A percentile compares a stretch with the other conserved stretches of the same genome.
Conservation (phyloP, 1,140 invertebrate species). For the Protaetia brevitarsis region DNA sequence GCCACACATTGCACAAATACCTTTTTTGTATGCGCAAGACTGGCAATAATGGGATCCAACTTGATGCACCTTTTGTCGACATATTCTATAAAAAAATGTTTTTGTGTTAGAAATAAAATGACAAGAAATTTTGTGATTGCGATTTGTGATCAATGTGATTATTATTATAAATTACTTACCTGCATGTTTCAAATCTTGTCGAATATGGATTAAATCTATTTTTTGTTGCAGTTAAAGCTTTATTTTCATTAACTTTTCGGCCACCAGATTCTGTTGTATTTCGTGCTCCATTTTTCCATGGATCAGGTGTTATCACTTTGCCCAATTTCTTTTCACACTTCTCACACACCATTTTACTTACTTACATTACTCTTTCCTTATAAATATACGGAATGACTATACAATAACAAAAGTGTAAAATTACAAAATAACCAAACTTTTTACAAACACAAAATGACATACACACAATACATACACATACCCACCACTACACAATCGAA, state of each 20-base stretch:
- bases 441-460: too few species aligned
- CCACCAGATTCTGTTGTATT: conserved; percentile 84
- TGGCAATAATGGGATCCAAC: conserved; percentile 96
- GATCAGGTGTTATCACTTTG: conserved; percentile 89
- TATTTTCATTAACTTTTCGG: conserved; percentile 88
- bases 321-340: conserved; percentile 90
- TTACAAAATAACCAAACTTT: too few species aligned
- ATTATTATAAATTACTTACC: conserved; percentile 48
- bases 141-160: neutral
- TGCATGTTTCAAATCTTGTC: conserved; percentile 80
- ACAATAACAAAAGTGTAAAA: neutral
- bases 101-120: neutral
- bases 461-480: too few species aligned
- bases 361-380: too few species aligned
- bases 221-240: conserved; percentile 81
- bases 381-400: neutral
- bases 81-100: conserved; percentile 65
- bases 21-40: conserved; percentile 89
- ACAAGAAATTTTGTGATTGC: neutral
- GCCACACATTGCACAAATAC: conserved; percentile 98
- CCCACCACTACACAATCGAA: too few species aligned
- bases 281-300: conserved; percentile 88
- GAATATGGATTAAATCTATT: conserved; percentile 85
- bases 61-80: conserved; percentile 90
- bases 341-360: conserved; percentile 79